These are phyloP conservation scores for Platalea minor DNA, from an alignment of 2,797 vertebrate species.

Conservation along the genomic window DNA sequence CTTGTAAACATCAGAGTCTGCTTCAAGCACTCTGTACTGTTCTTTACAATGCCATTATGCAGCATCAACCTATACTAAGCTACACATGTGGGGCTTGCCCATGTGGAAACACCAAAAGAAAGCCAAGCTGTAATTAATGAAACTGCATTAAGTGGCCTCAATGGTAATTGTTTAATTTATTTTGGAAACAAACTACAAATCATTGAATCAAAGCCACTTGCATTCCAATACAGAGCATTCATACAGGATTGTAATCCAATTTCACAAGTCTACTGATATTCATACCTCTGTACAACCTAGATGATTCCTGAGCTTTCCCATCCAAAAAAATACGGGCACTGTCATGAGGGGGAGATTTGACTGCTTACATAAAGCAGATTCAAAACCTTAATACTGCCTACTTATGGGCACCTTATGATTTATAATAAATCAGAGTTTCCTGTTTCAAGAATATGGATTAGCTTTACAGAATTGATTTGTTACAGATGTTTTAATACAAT, in stretches of 20 bases:
- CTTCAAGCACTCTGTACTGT: background rate
- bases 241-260: background rate
- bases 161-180: background rate
- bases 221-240: background rate
- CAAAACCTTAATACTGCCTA: background rate
- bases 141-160: background rate
- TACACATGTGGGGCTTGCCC: background rate
- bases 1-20: background rate
- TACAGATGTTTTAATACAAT: background rate
- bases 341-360: background rate
- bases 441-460: background rate
- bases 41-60: background rate
- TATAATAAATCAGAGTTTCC: background rate
- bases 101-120: background rate
- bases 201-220: background rate
- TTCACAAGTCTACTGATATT: background rate
- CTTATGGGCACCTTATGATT: background rate
- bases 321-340: background rate
- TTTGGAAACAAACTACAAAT: background rate
- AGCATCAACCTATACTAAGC: background rate
- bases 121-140: background rate
- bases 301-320: background rate
- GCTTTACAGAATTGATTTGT: background rate
- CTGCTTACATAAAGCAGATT: background rate
- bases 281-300: background rate